Evolutionary conservation across 2,888 invertebrate genomes (phyloP), one percentile per base, ranked within the genome.

Genomic region (Clistopyga incitator): DNA sequence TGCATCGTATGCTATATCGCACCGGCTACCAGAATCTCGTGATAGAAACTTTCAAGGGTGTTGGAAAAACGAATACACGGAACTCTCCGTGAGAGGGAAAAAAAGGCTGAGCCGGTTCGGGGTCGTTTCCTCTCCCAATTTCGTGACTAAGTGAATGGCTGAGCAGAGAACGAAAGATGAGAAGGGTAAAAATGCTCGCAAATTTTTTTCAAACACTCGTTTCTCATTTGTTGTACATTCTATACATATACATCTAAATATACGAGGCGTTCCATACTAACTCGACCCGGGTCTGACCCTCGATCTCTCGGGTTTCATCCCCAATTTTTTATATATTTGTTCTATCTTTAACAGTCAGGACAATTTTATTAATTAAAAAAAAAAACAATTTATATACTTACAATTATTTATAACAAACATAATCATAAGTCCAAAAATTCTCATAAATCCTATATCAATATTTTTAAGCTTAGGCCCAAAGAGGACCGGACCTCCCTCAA

Each of bases 111-210:
- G 56, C 42, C 64, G 23, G 50, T 47, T 71, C 45, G 56, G 59
- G 70, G 29, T 15, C 15, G 59, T 72, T 56, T 59, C 65, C 42
- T 50, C 61, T 56, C 52, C 54, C 71, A 59, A 85, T 82, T 67
- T 64, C 68, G 59, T 25, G 64, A 76, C 64, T 79, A 79, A 81
- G 76, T 77, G 81, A 81, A 78, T 65, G 47, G 72, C 47, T 42
- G 61, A 54, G 45, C 45, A 23, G 23, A 59, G 50, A 54, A 72
- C 64, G 54, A 67, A n/a, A 25, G 52, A 56, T 54, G 67, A 20
- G 68, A 47, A n/a, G 70, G 34, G 50, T 61, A 38, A 56, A 47
- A 56, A 38, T 54, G 38, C 65, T 65, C 54, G 34, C 34, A 67
- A 72, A 81, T 77, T 67, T 54, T 47, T 52, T 29, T 42, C 25